Evolutionary conservation across 1,140 invertebrate genomes (phyloP).

Genomic region (Zaprionus camerounensis): DNA sequence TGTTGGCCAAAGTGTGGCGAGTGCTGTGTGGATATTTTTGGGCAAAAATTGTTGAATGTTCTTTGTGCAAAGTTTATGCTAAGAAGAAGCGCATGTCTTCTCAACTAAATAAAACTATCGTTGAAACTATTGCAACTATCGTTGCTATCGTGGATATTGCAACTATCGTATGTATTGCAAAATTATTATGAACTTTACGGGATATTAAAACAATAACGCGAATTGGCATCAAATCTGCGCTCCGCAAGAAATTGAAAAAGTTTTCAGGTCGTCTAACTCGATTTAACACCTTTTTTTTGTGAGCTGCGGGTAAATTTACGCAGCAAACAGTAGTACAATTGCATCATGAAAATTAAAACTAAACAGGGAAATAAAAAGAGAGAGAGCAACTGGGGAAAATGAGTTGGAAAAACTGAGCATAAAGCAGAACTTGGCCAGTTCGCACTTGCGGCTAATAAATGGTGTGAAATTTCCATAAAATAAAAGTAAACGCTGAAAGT

Average conservation of each 20-base stretch:
- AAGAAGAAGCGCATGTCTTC: neutral
- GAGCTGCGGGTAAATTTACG: slow-evolving; percentile 29
- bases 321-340: slow-evolving; percentile 37
- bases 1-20: slow-evolving; percentile 53
- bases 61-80: neutral
- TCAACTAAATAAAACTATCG: slow-evolving; percentile 4
- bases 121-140: neutral
- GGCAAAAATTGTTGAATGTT: slow-evolving; percentile 54
- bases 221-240: neutral
- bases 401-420: slow-evolving; percentile 31
- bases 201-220: neutral
- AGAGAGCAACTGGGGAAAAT: neutral
- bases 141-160: neutral
- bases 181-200: neutral
- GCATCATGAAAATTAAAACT: slow-evolving; percentile 55
- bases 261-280: slow-evolving; percentile 3
- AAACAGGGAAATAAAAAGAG: slow-evolving; percentile 19
- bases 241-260: slow-evolving; percentile 19
- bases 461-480: slow-evolving; percentile 81
- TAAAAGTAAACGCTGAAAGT: slow-evolving; percentile 75
- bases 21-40: slow-evolving; percentile 43
- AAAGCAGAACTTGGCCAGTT: slow-evolving; percentile 65
- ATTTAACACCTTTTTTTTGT: neutral
- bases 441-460: slow-evolving; percentile 79
- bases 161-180: neutral